A percentile compares a stretch with the other conserved stretches of the same genome.
These are phyloP conservation scores for Pogoniulus pusillus DNA, from an alignment of 2,797 vertebrate genomes.

Conservation along the genomic window DNA sequence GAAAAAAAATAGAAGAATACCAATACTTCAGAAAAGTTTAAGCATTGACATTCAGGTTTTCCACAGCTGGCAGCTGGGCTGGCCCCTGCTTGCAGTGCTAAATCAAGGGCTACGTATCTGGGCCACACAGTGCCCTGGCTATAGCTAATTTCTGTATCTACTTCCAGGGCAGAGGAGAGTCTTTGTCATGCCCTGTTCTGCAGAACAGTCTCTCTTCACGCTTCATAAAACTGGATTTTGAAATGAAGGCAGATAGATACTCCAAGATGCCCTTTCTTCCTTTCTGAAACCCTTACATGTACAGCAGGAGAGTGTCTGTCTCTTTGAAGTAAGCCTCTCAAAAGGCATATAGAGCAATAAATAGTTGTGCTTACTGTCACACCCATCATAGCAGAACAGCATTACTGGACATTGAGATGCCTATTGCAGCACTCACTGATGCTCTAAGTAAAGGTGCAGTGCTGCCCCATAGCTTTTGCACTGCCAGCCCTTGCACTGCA, in stretches of 20 bases:
- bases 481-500: too few relatives aligned
- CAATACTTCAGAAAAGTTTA: neutral
- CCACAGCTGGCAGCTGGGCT: neutral
- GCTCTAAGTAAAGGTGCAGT: neutral
- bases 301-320: neutral
- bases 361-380: neutral
- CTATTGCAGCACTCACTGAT: neutral
- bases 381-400: neutral
- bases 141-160: neutral
- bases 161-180: neutral
- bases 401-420: neutral
- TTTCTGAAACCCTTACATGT: neutral
- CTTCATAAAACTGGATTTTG: neutral
- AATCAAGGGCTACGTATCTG: neutral
- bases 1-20: neutral
- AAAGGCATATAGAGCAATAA: neutral
- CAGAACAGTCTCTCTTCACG: neutral
- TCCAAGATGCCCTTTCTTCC: neutral
- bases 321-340: neutral
- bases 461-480: neutral
- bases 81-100: neutral
- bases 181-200: neutral
- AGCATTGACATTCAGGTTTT: neutral
- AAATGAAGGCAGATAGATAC: neutral
- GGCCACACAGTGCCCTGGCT: rapidly evolving